phyloP scores from a whole-genome alignment of 2,797 vertebrate genomes.

The Sciurus carolinensis region DNA sequence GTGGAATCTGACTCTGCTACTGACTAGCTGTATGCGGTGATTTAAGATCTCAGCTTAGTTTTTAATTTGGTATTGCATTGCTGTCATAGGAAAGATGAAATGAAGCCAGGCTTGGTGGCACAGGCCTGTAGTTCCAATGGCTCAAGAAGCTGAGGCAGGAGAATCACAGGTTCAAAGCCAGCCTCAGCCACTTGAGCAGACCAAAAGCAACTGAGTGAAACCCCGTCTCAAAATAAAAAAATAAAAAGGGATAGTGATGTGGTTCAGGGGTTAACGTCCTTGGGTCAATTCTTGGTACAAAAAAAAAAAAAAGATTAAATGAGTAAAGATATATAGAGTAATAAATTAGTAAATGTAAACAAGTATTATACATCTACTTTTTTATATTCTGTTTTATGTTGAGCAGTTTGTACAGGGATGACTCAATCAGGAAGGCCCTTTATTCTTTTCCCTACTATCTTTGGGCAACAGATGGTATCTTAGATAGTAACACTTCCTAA shows the following conservation, averaged over 20 bases:
- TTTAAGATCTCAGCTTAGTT: constrained; percentile 38
- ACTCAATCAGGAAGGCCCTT: not conserved
- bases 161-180: too few relatives aligned
- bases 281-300: too few relatives aligned
- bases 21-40: not conserved
- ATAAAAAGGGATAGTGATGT: too few relatives aligned
- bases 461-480: constrained; percentile 33
- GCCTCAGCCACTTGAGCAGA: too few relatives aligned
- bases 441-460: not conserved
- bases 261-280: too few relatives aligned
- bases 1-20: not conserved
- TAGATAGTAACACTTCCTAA: constrained; percentile 32
- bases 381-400: constrained; percentile 13
- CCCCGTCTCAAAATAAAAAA: too few relatives aligned
- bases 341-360: constrained; percentile 22
- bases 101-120: not conserved
- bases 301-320: not conserved
- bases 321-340: not conserved
- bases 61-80: not conserved
- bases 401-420: constrained; percentile 34
- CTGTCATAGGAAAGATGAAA: constrained; percentile 29
- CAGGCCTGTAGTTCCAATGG: too few relatives aligned
- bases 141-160: too few relatives aligned
- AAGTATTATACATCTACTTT: not conserved
- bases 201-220: too few relatives aligned